phyloP scores from a whole-genome alignment of 2,113 vertebrate species.

The Sclerurus mexicanus region DNA sequence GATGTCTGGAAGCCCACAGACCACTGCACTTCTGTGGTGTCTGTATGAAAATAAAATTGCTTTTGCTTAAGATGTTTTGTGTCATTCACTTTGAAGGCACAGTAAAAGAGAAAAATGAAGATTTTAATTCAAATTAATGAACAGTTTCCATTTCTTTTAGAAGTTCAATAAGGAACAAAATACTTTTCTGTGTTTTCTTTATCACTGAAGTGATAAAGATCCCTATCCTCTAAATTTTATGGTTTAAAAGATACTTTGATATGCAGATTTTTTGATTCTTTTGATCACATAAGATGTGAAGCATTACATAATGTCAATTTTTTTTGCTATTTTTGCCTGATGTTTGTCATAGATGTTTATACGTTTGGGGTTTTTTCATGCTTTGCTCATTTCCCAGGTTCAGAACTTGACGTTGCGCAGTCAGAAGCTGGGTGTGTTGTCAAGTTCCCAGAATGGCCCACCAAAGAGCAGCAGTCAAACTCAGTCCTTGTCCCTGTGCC shows the following conservation, averaged over 20 bases:
- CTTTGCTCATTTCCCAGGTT: constrained; percentile 70
- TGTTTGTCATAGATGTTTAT: neutral
- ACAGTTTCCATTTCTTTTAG: neutral
- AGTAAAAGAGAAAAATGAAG: neutral
- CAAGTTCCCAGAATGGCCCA: constrained; percentile 83
- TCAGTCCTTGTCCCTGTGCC: constrained; percentile 76
- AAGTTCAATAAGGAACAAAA: neutral
- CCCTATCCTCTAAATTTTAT: neutral
- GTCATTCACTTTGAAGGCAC: neutral
- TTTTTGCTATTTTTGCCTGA: neutral
- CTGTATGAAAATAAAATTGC: neutral
- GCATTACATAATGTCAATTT: neutral
- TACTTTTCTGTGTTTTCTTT: neutral
- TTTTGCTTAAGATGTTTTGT: neutral
- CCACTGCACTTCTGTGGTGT: neutral
- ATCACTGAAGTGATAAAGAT: neutral
- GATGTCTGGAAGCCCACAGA: neutral
- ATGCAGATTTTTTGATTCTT: neutral
- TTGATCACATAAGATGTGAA: neutral
- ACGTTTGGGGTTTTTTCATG: neutral
- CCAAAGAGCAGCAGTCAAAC: constrained; percentile 82
- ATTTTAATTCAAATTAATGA: neutral
- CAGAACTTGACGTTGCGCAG: constrained; percentile 87
- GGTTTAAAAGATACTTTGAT: neutral
- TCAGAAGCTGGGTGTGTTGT: constrained; percentile 83